phyloP scores from a whole-genome alignment of 2,888 invertebrate species.

The Diachrysia chrysitis region DNA sequence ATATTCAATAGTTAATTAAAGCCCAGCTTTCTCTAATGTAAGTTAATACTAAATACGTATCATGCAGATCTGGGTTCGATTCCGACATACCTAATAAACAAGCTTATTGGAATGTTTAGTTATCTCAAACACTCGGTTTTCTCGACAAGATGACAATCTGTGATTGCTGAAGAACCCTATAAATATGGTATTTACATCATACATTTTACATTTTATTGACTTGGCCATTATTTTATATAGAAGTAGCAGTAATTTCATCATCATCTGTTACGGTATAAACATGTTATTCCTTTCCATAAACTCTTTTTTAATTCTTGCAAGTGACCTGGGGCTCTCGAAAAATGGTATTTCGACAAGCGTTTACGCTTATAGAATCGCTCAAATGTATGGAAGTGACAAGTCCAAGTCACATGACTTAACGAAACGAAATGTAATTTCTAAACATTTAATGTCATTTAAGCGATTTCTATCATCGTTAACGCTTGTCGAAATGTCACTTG shows the following conservation, averaged over 20 bases:
- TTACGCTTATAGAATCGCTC: no score
- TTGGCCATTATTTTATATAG: neutral
- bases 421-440: no score
- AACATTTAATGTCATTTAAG: no score
- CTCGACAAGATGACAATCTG: neutral
- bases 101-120: conserved; percentile 17
- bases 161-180: neutral
- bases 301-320: no score
- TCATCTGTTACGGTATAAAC: neutral
- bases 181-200: neutral
- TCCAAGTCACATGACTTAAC: no score
- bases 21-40: conserved; percentile 60
- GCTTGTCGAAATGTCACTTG: no score
- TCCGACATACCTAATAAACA: conserved; percentile 25
- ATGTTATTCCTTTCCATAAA: no score
- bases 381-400: no score
- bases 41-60: conserved; percentile 42
- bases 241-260: neutral
- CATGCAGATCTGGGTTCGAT: conserved; percentile 44
- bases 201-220: no score
- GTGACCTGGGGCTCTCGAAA: no score
- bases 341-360: no score
- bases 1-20: conserved; percentile 47
- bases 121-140: neutral
- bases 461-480: no score